These are phyloP conservation scores for Tenthredo notha DNA, from an alignment of 2,888 invertebrate genomes.

Conservation along the genomic window DNA sequence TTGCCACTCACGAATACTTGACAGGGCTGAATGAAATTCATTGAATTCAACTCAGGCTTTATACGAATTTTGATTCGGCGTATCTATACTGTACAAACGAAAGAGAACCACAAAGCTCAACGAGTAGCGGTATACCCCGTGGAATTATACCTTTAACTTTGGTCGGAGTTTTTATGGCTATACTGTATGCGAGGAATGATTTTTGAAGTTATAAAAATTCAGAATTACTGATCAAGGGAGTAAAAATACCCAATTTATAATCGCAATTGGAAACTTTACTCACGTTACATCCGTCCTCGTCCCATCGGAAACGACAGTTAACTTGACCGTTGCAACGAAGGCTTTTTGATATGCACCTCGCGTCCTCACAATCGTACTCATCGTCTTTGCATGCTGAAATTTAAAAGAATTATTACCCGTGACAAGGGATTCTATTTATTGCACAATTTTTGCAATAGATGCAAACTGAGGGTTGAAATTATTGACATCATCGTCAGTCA, in stretches of 20 bases:
- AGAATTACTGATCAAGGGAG: not conserved
- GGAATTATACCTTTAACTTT: not conserved
- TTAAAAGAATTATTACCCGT: not conserved
- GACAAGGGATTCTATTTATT: not conserved
- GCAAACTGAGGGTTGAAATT: not conserved
- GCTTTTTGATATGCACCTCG: conserved; percentile 87
- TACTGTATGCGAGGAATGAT: not conserved
- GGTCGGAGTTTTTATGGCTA: not conserved
- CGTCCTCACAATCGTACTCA: conserved; percentile 93
- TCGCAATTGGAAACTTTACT: conserved; percentile 65
- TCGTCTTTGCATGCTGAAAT: conserved; percentile 79
- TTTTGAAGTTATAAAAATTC: not conserved
- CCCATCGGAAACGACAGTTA: conserved; percentile 92
- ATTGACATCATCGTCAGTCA: too few species aligned
- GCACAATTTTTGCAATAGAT: not conserved
- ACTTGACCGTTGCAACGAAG: conserved; percentile 87
- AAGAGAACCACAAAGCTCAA: not conserved
- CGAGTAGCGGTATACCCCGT: not conserved
- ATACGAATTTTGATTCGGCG: not conserved
- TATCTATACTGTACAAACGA: not conserved
- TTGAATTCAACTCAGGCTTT: conserved; percentile 9
- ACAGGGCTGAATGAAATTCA: not conserved
- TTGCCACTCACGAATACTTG: conserved; percentile 1
- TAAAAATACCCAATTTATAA: not conserved
- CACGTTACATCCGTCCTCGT: conserved; percentile 85